These are phyloP conservation scores for Chamaea fasciata DNA, from an alignment of 2,113 vertebrate species.

Conservation along the genomic window DNA sequence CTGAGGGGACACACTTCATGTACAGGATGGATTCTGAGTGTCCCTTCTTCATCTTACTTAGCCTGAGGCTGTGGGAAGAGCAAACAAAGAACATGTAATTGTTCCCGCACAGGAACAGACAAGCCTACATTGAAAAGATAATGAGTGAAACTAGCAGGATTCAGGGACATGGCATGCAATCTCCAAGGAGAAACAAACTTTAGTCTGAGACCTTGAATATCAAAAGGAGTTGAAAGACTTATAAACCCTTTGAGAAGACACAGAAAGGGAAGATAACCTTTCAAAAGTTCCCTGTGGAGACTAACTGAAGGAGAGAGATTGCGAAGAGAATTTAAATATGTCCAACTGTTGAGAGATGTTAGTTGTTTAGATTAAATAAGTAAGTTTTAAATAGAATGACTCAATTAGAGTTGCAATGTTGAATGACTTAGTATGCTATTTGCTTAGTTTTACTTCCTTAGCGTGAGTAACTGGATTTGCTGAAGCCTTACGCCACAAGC, in stretches of 20 bases:
- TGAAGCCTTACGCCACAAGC: background rate
- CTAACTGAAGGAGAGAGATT: background rate
- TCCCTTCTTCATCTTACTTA: background rate
- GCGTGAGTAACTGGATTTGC: background rate
- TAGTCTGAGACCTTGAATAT: background rate
- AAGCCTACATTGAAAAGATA: background rate
- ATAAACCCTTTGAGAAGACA: background rate
- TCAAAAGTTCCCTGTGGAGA: background rate
- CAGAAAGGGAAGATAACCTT: background rate
- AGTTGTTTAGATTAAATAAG: background rate
- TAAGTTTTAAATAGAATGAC: background rate
- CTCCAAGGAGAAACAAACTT: conserved; percentile 33
- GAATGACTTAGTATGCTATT: background rate
- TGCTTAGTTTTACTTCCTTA: background rate
- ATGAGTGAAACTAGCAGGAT: background rate
- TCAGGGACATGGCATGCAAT: background rate
- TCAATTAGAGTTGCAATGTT: background rate
- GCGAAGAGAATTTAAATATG: background rate
- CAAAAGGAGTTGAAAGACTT: background rate
- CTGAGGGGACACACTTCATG: background rate
- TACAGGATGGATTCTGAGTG: background rate
- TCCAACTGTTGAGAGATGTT: background rate
- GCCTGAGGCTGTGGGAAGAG: background rate
- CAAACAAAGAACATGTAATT: background rate
- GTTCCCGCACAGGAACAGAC: background rate